phyloP scores from a whole-genome alignment of 2,797 vertebrate species.

The Spheniscus humboldti region DNA sequence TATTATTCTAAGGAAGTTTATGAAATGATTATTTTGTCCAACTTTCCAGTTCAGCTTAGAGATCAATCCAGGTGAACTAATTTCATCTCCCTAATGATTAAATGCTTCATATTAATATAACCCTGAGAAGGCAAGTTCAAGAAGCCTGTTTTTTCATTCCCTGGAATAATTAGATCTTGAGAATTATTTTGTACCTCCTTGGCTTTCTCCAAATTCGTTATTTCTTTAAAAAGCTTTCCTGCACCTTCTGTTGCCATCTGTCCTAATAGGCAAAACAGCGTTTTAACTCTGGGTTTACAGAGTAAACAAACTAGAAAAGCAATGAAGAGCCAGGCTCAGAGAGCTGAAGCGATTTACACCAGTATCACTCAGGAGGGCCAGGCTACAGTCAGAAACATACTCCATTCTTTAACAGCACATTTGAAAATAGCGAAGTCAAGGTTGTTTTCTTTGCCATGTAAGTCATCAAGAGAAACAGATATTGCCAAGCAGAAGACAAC shows the following conservation, averaged over 20 bases:
- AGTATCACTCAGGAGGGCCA: neutral
- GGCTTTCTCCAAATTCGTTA: neutral
- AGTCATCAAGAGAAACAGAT: neutral
- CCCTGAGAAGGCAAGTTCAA: slow-evolving; percentile 26
- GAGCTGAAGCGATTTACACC: neutral
- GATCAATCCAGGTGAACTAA: slow-evolving; percentile 57
- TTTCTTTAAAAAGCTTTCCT: neutral
- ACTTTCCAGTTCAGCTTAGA: neutral
- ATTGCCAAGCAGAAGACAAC: neutral
- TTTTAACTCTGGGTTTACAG: neutral
- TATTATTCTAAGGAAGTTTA: slow-evolving; percentile 33
- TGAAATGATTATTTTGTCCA: slow-evolving; percentile 36
- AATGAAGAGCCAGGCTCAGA: neutral
- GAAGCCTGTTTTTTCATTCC: neutral
- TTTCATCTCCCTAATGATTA: slow-evolving; percentile 56
- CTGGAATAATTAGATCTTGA: slow-evolving; percentile 15
- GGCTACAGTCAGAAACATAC: neutral
- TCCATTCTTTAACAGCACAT: neutral
- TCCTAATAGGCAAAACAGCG: neutral
- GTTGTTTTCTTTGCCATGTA: neutral
- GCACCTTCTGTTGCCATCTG: neutral
- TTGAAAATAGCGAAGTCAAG: neutral
- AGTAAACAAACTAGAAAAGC: neutral
- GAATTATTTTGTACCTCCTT: neutral
- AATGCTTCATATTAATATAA: slow-evolving; percentile 52